Conservation (phyloP, 2,113 vertebrate genomes). For the Muntiacus reevesi region DNA sequence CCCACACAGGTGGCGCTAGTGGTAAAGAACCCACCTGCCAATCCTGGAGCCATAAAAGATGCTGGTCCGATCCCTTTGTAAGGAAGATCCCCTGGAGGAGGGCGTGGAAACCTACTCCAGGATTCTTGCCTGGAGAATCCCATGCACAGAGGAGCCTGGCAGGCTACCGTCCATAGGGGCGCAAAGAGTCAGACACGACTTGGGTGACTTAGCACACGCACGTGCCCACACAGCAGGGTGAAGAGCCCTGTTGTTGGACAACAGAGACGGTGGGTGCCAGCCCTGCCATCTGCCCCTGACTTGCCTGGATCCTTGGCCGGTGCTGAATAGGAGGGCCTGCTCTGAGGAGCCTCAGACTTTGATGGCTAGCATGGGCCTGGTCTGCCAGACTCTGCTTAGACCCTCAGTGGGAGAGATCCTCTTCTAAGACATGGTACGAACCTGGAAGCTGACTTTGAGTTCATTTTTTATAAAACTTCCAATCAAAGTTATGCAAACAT, state of each 20-base stretch:
- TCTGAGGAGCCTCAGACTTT: background rate
- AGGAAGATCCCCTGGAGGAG: background rate
- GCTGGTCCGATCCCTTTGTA: background rate
- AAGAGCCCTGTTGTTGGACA: background rate
- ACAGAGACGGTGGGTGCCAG: rapidly evolving
- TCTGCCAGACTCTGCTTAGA: background rate
- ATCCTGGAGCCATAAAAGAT: background rate
- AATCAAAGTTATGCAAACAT: background rate
- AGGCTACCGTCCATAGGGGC: background rate
- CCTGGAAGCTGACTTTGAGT: background rate
- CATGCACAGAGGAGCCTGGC: background rate
- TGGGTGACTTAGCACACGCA: background rate
- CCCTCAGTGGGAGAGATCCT: background rate
- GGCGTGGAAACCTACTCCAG: background rate
- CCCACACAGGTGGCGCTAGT: background rate
- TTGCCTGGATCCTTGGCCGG: background rate
- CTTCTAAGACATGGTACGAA: background rate
- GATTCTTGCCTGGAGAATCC: background rate
- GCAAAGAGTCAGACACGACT: background rate
- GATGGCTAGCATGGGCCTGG: background rate
- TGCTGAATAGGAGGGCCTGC: background rate
- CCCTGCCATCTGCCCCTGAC: background rate
- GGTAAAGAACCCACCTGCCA: background rate
- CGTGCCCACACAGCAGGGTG: background rate
- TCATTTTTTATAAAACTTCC: background rate